Evolutionary conservation across 1,140 invertebrate genomes (phyloP), one percentile per base, ranked within the genome.

Genomic region (Musca vetustissima): DNA sequence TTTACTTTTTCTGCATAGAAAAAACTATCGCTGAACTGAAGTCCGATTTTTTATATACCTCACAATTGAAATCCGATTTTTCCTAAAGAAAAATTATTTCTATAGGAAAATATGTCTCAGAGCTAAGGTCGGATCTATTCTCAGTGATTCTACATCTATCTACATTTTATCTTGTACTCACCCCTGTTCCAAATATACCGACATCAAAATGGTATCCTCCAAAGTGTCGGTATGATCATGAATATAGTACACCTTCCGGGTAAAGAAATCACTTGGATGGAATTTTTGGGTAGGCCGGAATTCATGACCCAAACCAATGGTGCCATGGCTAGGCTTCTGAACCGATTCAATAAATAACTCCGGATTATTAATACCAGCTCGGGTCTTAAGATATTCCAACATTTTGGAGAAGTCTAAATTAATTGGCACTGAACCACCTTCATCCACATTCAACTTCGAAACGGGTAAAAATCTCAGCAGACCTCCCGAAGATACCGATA

Each of bases 191-290:
- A 95, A 81, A 69, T 90, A 92, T 0, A 96, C 79, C 0, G 91
- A 89, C 81, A 95, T 90, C 9, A 88, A 85, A 36, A 94, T 87
- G 55, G 86, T 87, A 77, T 96, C 93, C 7, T 87, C 83, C 3
- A 89, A 65, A 0, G 92, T 93, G 74, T 96, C 93, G 0, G 92
- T 92, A 76, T 94, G 91, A 83, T 98, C 94, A 79, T 98, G 96
- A 69, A 90, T 88, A 73, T 97, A 98, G 47, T 88, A 86, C 0
- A 98, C 87, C 57, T 89, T 87, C 15, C 91, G 90, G n/a, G 88
- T 88, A 75, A 96, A 92, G 28, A 98, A 84, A 76, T 98, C 93
- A 50, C 75, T 81, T 2, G 79, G 74, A 69, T 81, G 78, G 69
- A 75, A 81, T n/a, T 71, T 70, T 8, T 76, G 73, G 66, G 72